phyloP scores from a whole-genome alignment of 2,888 invertebrate species.

The Lasioglossum lativentre region DNA sequence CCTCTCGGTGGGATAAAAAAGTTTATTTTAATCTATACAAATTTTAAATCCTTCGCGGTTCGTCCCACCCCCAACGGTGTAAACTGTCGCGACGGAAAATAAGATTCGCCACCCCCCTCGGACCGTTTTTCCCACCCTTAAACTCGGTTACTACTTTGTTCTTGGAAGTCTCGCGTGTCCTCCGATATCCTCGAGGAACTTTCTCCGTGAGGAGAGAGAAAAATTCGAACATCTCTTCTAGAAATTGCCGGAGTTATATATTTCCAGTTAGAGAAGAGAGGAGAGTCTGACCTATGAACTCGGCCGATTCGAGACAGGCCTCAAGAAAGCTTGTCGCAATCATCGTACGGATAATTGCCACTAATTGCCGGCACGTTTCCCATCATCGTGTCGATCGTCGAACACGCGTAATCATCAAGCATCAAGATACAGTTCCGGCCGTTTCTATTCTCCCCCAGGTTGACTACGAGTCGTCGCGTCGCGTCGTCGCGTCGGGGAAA shows the following conservation, averaged over 20 bases:
- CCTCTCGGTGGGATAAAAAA: slow-evolving; percentile 77
- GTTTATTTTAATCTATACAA: slow-evolving; percentile 83
- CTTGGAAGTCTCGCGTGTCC: slow-evolving; percentile 66
- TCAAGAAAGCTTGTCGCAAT: slow-evolving; percentile 3
- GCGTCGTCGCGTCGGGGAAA: slow-evolving; percentile 12
- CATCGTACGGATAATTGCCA: slow-evolving; percentile 35
- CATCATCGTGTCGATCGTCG: slow-evolving; percentile 29
- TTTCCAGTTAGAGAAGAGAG: not conserved
- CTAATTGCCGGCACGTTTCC: slow-evolving; percentile 44
- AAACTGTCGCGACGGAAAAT: slow-evolving; percentile 69
- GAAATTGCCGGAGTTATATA: not conserved
- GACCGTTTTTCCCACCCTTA: slow-evolving; percentile 11
- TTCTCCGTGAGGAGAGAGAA: not conserved
- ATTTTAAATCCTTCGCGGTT: slow-evolving; percentile 78
- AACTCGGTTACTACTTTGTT: slow-evolving; percentile 17
- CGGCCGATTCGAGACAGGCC: not conserved
- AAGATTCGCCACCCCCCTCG: slow-evolving; percentile 56
- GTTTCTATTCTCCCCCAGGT: slow-evolving; percentile 17
- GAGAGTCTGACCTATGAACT: not conserved
- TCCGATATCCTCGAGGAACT: slow-evolving; percentile 42
- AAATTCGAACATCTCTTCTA: not conserved
- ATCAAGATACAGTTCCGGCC: slow-evolving; percentile 7
- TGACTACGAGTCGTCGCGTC: not conserved
- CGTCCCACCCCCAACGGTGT: slow-evolving; percentile 44
- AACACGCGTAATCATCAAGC: slow-evolving; percentile 41